These are phyloP conservation scores for Galerucella calmariensis DNA, from an alignment of 2,888 invertebrate genomes.

Conservation along the genomic window DNA sequence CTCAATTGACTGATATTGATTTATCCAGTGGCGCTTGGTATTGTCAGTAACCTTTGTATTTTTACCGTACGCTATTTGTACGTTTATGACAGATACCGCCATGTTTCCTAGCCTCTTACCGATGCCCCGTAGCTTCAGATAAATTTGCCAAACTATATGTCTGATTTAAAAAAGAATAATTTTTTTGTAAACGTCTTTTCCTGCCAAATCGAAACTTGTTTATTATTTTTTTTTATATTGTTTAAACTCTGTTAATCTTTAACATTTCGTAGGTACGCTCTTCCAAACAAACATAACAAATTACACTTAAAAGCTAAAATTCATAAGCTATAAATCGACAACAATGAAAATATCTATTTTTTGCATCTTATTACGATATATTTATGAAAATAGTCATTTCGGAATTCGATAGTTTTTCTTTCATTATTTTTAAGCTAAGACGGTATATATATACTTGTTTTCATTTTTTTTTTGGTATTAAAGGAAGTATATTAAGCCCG, in stretches of 20 bases:
- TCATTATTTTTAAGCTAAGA: conserved; percentile 51
- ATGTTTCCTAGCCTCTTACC: too few species aligned
- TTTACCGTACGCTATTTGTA: too few species aligned
- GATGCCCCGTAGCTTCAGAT: too few species aligned
- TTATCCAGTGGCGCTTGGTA: too few species aligned
- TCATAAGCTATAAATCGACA: conserved; percentile 56
- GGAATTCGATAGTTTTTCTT: conserved; percentile 58
- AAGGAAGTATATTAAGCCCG: too few species aligned
- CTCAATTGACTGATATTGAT: too few species aligned
- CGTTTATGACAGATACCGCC: too few species aligned
- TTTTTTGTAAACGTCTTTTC: conserved; percentile 32
- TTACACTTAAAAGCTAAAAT: conserved; percentile 52
- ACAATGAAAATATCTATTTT: conserved; percentile 57
- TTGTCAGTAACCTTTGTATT: too few species aligned
- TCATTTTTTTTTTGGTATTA: conserved; percentile 32
- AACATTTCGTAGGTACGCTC: conserved; percentile 50
- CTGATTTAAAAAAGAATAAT: not conserved
- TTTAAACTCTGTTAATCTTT: conserved; percentile 53
- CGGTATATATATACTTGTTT: conserved; percentile 48
- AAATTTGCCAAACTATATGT: not conserved
- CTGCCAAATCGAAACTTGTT: conserved; percentile 37
- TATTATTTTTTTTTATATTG: conserved; percentile 28
- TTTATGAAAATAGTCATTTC: conserved; percentile 63
- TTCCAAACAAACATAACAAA: conserved; percentile 56
- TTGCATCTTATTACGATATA: conserved; percentile 48